Base-by-base conservation (phyloP, 2,113 vertebrate species). In the Australoheros scitulus region DNA sequence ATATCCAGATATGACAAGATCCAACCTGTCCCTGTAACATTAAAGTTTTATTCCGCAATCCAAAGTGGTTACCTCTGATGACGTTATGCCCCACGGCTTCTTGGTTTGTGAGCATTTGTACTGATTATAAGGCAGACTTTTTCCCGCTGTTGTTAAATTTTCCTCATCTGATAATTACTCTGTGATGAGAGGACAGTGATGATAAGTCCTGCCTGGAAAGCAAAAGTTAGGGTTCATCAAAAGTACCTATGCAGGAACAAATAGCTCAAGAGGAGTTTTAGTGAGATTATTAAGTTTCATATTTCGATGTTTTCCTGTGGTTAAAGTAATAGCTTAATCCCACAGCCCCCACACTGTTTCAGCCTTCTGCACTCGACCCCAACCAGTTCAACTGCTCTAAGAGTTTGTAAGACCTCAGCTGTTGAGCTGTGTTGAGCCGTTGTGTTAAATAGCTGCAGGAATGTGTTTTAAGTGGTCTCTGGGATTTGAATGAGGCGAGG, bases 391-490 rank as follows among this genome's bases (percentile, higher is more conserved):
- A 84, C 87, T 52, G 64, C 84, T 87, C 78, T 80, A 47, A 1
- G 56, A 80, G 80, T 80, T 81, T 84, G 87, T 81, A 86, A 87
- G 90, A 90, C 92, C 89, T 95, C 91, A 94, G 94, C 92, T 94
- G 91, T 93, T 92, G 81, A 89, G 87, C 61, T 74, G 76, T 60
- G 80, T 89, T 88, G 85, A 91, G 81, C 77, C n/a, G 76, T 83
- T 87, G 88, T 83, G 90, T 93, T 95, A 93, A 93, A 92, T 84
- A 85, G 91, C 88, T 84, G 85, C 82, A 89, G 92, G 92, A 94
- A 95, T 96, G 92, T 90, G 87, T 94, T 94, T 95, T 89, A 95
- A 95, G 95, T 94, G 93, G 89, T 94, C 85, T 88, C 80, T 80
- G 90, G 50, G 77, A 87, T 87, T 91, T 86, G 91, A 90, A 91